These are phyloP conservation scores for Molossus alvarezi DNA, from an alignment of 2,797 vertebrate genomes.

Conservation along the genomic window DNA sequence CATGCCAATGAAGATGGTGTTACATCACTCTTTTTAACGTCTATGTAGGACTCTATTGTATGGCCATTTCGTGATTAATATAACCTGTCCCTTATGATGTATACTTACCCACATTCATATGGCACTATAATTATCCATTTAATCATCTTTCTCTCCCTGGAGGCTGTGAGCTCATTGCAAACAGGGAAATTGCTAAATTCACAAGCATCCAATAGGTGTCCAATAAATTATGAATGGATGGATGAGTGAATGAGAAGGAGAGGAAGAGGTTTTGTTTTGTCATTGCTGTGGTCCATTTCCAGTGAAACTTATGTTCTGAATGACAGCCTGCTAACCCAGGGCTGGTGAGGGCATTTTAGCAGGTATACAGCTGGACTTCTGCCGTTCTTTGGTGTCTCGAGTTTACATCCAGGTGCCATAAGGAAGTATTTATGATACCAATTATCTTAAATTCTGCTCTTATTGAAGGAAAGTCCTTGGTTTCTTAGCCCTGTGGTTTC, in stretches of 20 bases:
- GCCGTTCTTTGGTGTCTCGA: background rate
- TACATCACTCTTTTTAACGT: slow-evolving; percentile 77
- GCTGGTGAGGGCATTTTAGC: slow-evolving; percentile 37
- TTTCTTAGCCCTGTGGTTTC: slow-evolving; percentile 59
- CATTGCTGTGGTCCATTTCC: slow-evolving; percentile 30
- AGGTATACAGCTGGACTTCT: slow-evolving; percentile 42
- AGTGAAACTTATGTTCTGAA: slow-evolving; percentile 51
- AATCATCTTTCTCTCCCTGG: slow-evolving; percentile 72
- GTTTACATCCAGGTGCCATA: slow-evolving; percentile 67
- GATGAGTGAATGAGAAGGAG: slow-evolving; percentile 13
- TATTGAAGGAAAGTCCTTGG: slow-evolving; percentile 65
- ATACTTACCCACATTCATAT: slow-evolving; percentile 61
- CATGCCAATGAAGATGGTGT: slow-evolving; percentile 1
- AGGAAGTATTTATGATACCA: slow-evolving; percentile 72
- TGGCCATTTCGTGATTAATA: slow-evolving; percentile 76
- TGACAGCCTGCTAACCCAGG: slow-evolving; percentile 75
- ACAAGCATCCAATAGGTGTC: background rate
- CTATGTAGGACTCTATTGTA: slow-evolving; percentile 61
- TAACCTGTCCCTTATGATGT: slow-evolving; percentile 73
- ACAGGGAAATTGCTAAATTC: slow-evolving; percentile 34
- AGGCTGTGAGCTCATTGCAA: slow-evolving; percentile 30
- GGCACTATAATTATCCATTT: slow-evolving; percentile 72
- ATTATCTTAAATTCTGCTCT: slow-evolving; percentile 60
- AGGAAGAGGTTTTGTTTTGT: slow-evolving; percentile 51
- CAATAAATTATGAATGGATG: slow-evolving; percentile 3